These are phyloP conservation scores for Drosophila quasianomalipes DNA, from an alignment of 2,888 invertebrate genomes.

Conservation along the genomic window DNA sequence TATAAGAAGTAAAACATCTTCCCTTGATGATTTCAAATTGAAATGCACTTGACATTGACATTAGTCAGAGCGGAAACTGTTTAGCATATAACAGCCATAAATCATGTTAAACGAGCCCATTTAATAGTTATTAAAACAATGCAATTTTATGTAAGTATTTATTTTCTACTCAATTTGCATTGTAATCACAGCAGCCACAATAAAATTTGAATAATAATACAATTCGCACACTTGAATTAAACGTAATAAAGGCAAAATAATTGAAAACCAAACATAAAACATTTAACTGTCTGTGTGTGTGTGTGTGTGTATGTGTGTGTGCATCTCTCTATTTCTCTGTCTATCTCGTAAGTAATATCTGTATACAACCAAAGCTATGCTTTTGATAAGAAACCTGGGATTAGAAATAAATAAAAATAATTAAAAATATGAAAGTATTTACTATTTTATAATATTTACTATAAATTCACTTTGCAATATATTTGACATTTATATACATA, in stretches of 20 bases:
- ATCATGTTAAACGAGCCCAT: conserved; percentile 43
- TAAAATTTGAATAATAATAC: conserved; percentile 5
- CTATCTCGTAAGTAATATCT: neutral
- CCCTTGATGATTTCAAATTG: conserved; percentile 12
- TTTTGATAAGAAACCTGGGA: neutral
- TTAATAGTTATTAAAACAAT: conserved; percentile 58
- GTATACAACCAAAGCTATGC: no score
- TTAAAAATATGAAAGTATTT: neutral
- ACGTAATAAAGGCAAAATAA: neutral
- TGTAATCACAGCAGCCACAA: conserved; percentile 20
- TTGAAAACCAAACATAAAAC: conserved; percentile 9
- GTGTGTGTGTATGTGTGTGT: neutral
- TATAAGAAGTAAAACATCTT: neutral
- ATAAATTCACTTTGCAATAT: neutral
- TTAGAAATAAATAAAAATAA: neutral
- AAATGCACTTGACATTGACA: conserved; percentile 26
- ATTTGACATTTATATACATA: neutral
- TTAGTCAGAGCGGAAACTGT: conserved; percentile 57
- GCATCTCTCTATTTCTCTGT: neutral
- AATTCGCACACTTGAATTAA: conserved; percentile 65
- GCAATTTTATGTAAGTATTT: conserved; percentile 12
- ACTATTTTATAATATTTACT: no score
- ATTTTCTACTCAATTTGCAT: conserved; percentile 22
- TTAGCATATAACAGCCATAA: conserved; percentile 51
- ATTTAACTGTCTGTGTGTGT: neutral